Base-by-base conservation (phyloP, 2,888 invertebrate species). In the Leptopilina drosophilae region DNA sequence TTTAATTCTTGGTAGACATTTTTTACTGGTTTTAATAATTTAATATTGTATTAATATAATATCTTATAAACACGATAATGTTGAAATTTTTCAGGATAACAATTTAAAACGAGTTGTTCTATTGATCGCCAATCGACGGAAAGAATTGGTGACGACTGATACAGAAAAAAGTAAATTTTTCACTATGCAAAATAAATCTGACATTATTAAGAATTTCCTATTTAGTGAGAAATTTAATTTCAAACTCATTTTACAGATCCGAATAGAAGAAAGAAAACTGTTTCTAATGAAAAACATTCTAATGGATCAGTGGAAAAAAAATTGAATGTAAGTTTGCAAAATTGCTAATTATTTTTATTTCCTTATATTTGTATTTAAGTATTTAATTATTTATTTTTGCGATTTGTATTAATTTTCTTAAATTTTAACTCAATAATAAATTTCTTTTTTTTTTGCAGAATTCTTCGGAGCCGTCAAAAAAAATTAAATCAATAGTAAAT, bases 171-270 rank as follows among this genome's bases (percentile, higher is more conserved):
- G 69, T 69, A 69, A 69, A 49, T 69, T 26, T 15, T 11, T 12
- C 12, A 66, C 8, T 20, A 46, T 33, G 33, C 33, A 33, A 20
- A 40, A 33, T 11, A 20, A 20, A 20, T 67, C 20, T 6, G n/a
- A 15, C 20, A 49, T 12, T 67, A 26, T 49, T 7, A 6, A 20
- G 20, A 20, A 6, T 67, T 20, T 33, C 33, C 11, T 67, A 49
- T 67, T 49, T 1, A 6, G 20, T 46, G 49, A 46, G 14, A 26
- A 20, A 5, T 26, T 53, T 46, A 46, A 46, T 67, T 46, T 15
- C 11, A 46, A 67, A 46, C 14, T 42, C 3, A 65, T 40, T 67
- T 67, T 67, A 20, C 15, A 67, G 67, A 67, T 1, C 46, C 67
- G 7, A 42, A 8, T 11, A 20, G 0, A 15, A 6, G n/a, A 46